Evolutionary conservation across 2,113 vertebrate genomes (phyloP), one percentile per base, ranked within the genome.

Genomic region (Conger conger): DNA sequence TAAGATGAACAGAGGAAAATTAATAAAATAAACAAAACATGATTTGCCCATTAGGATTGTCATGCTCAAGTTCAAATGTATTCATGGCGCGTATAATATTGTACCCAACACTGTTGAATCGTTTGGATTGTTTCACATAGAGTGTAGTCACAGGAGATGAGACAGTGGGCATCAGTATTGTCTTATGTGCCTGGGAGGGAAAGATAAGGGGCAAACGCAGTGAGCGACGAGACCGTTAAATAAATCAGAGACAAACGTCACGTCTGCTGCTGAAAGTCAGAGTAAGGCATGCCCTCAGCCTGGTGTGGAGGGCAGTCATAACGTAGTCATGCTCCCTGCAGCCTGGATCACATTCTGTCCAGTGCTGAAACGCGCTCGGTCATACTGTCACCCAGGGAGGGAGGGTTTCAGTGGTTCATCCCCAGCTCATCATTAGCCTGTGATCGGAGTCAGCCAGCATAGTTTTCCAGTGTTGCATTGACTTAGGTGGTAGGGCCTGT

Each of bases 101-200:
- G 35, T 35, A 18, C 9, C 15, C 33, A 78, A 78, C 36, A 78
- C 35, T 4, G 20, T 16, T 20, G 20, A 50, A 50, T 13, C 15
- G 11, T 50, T 50, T 7, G 15, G 45, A 50, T 50, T 13, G 1
- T 50, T 13, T 13, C 20, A 63, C 57, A 27, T 63, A 33, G 84
- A 50, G 36, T n/a, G 17, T 1, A 53, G 81, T 80, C 23, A 23
- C 8, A 17, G 15, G 30, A 53, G 37, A 68, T 85, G 36, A 73
- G 45, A 54, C 63, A 42, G 68, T 76, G 79, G 35, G 85, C 76
- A 27, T 53, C 85, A 81, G 80, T 80, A 54, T 57, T 45, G 42
- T 81, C 54, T 68, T 57, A 81, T 84, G 84, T 89, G 90, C 87
- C 91, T 90, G 91, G 57, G 86, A 89, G 82, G 78, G 85, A 88